phyloP scores from a whole-genome alignment of 2,113 vertebrate genomes.

The Fulica atra region DNA sequence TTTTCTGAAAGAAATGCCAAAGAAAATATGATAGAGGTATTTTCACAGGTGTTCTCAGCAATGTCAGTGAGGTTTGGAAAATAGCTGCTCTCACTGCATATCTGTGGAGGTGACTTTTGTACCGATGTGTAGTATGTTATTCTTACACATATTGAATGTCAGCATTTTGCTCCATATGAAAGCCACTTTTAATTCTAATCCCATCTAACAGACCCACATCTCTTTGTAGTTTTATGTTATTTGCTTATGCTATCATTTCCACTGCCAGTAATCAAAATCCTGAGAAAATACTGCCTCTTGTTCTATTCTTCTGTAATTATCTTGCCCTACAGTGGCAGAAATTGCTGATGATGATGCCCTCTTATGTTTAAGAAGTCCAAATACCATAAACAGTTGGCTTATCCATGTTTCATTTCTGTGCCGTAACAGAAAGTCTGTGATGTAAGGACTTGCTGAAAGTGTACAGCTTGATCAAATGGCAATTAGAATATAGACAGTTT shows the following conservation, averaged over 20 bases:
- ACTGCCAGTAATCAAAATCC: neutral
- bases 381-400: neutral
- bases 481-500: neutral
- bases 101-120: neutral
- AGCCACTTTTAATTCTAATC: neutral
- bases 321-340: neutral
- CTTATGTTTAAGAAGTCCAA: neutral
- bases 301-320: neutral
- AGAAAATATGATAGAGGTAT: neutral
- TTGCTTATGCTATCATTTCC: neutral
- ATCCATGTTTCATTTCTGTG: neutral
- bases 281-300: neutral
- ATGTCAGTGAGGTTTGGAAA: neutral
- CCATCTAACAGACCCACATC: neutral
- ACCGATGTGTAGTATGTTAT: neutral
- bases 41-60: neutral
- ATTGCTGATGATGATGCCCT: neutral
- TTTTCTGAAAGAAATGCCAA: neutral
- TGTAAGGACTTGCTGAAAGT: neutral
- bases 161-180: neutral
- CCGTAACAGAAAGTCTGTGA: fast-evolving
- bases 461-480: neutral
- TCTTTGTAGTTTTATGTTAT: neutral
- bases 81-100: neutral
- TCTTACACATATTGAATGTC: neutral